Evolutionary conservation across 2,113 vertebrate genomes (phyloP), one percentile per base, ranked within the genome.

Genomic region (Ceuthmochares aereus): DNA sequence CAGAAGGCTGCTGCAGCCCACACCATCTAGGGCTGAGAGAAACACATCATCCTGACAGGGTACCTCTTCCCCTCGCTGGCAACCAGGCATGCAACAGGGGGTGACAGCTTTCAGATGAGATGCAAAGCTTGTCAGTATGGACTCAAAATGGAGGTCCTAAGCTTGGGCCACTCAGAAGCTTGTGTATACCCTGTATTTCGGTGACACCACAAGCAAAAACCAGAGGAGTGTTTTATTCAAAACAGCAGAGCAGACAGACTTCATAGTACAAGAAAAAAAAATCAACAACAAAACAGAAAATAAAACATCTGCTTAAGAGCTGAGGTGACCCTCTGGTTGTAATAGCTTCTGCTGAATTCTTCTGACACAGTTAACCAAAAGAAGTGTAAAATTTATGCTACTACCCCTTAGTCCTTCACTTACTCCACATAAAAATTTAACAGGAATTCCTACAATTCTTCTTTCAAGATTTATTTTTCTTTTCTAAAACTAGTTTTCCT

Each of bases 401-500:
- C 70, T 84, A 37, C 13, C 14, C 29, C 17, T 45, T 7, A 49
- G 54, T 52, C 40, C 25, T 79, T 74, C 82, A 68, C 17, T 52
- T 47, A 69, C 36, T 94, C 56, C 52, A 87, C 51, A 59, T 52
- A 43, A 89, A 91, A 88, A 76, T 12, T 8, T 23, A 76, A 84
- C 45, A 80, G 77, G 78, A 94, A 91, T 91, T 87, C 43, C 69
- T 87, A 36, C 11, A 58, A 47, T 78, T 49, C 73, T 62, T 63
- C 43, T 90, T 72, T 76, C 52, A 86, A 73, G 62, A 90, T 69
- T 85, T 73, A 32, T 59, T 90, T 93, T 83, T 89, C 77, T 63
- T 69, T 85, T 79, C 75, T 90, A 84, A 73, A 96, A 84, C 52
- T 73, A 9, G 63, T 70, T 94, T 94, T 83, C 21, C 55, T 59